Percentiles rank a stretch among this genome's conserved stretches.
Evolutionary conservation across 2,797 vertebrate species (phyloP).

Genomic region (Kryptopterus vitreolus): DNA sequence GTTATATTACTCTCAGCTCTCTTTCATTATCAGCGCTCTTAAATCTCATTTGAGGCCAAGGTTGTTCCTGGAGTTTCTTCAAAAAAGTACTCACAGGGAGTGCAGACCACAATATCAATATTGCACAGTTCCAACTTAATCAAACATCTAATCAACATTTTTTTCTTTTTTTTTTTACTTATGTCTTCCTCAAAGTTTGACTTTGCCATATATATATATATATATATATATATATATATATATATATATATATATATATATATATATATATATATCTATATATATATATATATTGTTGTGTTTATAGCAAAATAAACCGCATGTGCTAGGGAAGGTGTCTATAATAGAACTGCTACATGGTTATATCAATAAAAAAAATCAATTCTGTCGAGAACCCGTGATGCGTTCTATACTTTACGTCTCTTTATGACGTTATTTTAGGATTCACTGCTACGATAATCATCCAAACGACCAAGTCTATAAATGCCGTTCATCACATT

Average conservation of each 20-base stretch:
- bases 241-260: too few species aligned
- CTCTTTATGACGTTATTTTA: slow-evolving; percentile 19
- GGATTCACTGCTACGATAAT: slow-evolving; percentile 26
- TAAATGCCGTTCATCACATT: slow-evolving; percentile 47
- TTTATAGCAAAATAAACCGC: background rate
- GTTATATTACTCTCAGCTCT: slow-evolving; percentile 49
- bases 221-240: too few species aligned
- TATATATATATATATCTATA: too few species aligned
- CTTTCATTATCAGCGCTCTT: slow-evolving; percentile 53
- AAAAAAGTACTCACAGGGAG: slow-evolving; percentile 29
- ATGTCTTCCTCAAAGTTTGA: slow-evolving; percentile 23
- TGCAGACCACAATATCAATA: slow-evolving; percentile 40
- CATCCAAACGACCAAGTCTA: slow-evolving; percentile 13
- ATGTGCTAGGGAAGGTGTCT: background rate
- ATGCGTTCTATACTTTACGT: slow-evolving; percentile 19
- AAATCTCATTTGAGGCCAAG: slow-evolving; percentile 48
- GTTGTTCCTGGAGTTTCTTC: slow-evolving; percentile 31
- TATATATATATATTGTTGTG: too few species aligned
- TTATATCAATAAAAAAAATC: slow-evolving; percentile 6
- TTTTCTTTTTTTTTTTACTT: too few species aligned
- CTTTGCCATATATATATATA: slow-evolving; percentile 19
- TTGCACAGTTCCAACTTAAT: slow-evolving; percentile 34
- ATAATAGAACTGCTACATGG: background rate
- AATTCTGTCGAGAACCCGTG: background rate
- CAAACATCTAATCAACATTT: slow-evolving; percentile 24